Base-by-base conservation (phyloP, 2,888 invertebrate species). In the Pharmacophagus antenor region DNA sequence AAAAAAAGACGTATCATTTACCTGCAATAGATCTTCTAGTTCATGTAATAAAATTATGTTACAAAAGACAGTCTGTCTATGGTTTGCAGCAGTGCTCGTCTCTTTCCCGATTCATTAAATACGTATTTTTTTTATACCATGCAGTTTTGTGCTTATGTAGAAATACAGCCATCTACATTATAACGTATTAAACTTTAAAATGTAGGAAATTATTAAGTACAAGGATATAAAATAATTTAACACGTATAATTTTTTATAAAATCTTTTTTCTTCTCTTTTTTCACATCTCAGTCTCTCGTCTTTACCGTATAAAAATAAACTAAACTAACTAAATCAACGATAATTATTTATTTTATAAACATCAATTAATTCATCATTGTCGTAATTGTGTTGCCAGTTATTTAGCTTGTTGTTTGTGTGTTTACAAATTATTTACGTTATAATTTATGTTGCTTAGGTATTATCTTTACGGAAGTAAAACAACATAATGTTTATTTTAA, bases 301-400 rank as follows among this genome's bases (percentile, higher is more conserved):
- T 3, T n/a, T 5, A 41, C 1, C 15, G n/a, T n/a, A 3, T 41
- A 41, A 15, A 7, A 5, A 27, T 27, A 27, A 27, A 27, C 27
- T n/a, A n/a, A n/a, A n/a, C 18, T 18, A 17, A 18, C 18, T 17
- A 42, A 23, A 22, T 42, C 52, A 12, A 23, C 25, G 15, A 12
- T 44, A 53, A 53, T 53, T 53, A 53, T 4, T 10, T 12, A 20
- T 7, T 18, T 44, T 20, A 17, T 2, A 37, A 37, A 42, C 20
- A n/a, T 54, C 25, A 46, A 54, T 54, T 54, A 54, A 47, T 54
- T 54, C 23, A 48, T 55, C 25, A 18, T 54, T 54, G 46, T 54
- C 46, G 42, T 54, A 46, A 54, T 18, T 49, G 7, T 18, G 27
- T 49, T 49, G 23, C 8, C 12, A 46, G 15, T 31, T 31, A 31